Evolutionary conservation across 2,797 vertebrate genomes (phyloP).

Genomic region (Rousettus madagascariensis): DNA sequence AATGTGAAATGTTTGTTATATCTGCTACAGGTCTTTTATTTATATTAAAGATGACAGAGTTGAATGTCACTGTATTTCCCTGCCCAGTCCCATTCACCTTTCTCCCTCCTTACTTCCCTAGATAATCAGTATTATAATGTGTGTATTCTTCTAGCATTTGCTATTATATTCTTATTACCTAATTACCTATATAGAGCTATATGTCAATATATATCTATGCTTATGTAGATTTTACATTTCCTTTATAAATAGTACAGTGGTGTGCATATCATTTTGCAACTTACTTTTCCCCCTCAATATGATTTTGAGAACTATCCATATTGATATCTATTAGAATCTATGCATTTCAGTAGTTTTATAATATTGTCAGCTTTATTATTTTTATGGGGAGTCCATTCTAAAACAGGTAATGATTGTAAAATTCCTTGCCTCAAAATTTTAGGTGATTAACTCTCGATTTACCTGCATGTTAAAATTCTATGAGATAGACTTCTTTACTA

Average conservation of each 20-base stretch:
- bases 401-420: slow-evolving; percentile 46
- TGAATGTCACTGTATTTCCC: slow-evolving; percentile 19
- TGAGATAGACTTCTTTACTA: slow-evolving; percentile 30
- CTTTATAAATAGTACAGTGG: background rate
- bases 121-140: slow-evolving; percentile 19
- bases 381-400: slow-evolving; percentile 19
- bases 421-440: slow-evolving; percentile 38
- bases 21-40: slow-evolving; percentile 31
- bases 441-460: background rate
- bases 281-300: background rate
- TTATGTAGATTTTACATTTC: background rate
- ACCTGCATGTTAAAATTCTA: slow-evolving; percentile 5
- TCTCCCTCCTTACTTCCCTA: background rate
- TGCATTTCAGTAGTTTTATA: slow-evolving; percentile 53
- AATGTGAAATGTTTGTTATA: slow-evolving; percentile 9
- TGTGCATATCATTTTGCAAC: background rate
- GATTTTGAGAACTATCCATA: slow-evolving; percentile 35
- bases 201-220: background rate
- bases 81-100: background rate
- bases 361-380: slow-evolving; percentile 46
- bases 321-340: slow-evolving; percentile 4
- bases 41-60: slow-evolving; percentile 31
- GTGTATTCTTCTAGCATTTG: background rate
- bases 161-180: background rate
- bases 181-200: background rate